Evolutionary conservation across 2,888 invertebrate genomes (phyloP).

Genomic region (Branchipolynoe longqiensis): DNA sequence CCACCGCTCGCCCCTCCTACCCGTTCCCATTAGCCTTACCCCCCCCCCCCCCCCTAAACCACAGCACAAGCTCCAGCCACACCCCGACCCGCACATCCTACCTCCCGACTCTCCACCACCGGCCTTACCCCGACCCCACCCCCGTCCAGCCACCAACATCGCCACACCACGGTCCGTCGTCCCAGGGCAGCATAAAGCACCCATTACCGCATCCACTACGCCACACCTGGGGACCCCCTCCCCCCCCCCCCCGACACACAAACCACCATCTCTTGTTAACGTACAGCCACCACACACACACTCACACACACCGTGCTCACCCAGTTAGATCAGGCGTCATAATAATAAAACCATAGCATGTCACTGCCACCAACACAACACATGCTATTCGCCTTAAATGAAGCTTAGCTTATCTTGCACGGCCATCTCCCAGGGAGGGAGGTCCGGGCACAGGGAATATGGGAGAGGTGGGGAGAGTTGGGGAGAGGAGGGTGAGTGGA

Average conservation of each 20-base stretch:
- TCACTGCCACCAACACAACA: neutral
- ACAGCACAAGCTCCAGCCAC: no score
- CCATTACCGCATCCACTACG: neutral
- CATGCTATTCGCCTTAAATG: constrained; percentile 30
- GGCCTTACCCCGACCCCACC: neutral
- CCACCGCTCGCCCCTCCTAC: neutral
- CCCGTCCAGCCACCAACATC: neutral
- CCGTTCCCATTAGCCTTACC: neutral
- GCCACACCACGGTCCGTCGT: constrained; percentile 8
- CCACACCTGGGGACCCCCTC: no score
- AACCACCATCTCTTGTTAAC: no score
- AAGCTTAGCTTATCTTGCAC: constrained; percentile 33
- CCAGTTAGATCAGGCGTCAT: constrained; percentile 2
- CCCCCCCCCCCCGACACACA: neutral
- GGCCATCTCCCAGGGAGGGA: neutral
- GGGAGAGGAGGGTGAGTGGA: neutral
- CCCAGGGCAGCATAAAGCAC: constrained; percentile 42
- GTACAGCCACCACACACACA: neutral
- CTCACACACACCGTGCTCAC: neutral
- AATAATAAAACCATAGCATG: neutral
- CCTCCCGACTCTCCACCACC: neutral
- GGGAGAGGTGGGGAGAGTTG: neutral
- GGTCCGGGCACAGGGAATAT: neutral
- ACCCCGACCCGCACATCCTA: no score
- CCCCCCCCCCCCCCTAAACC: no score